Evolutionary conservation across 92 coral and sea anemone genomes (phyloP), one percentile per base, ranked within the genome.

Genomic region (Chrysogorgia sp.): DNA sequence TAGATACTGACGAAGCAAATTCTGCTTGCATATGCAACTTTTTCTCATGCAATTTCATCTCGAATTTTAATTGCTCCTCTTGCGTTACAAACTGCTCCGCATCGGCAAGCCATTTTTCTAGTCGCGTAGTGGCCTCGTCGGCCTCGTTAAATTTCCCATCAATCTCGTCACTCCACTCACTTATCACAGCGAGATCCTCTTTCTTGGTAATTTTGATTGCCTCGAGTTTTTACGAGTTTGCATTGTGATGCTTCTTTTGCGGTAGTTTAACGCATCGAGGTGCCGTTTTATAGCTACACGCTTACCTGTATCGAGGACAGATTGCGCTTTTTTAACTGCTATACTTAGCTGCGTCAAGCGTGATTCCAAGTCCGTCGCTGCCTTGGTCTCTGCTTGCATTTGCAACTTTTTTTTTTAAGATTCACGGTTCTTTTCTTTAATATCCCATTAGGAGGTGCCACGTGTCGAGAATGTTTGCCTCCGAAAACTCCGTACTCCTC

Each of bases 41-140:
- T 10, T 80, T 40, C 22, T 87, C 91, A 64, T 79, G 79, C 7
- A 87, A 55, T 57, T 69, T 74, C 15, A 69, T 60, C 34, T 87
- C 85, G 57, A 79, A 83, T 26, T 83, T 71, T 26, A 79, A 71
- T 59, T 80, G 82, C 52, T 74, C 82, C 43, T 83, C 83, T 26
- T 50, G 84, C 20, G 7, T 33, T 15, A 30, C 14, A n/a, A 7
- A 15, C 17, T 58, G 3, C 15, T 35, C 19, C 30, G 41, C 37
- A 3, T 52, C 59, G 20, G 9, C 20, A 5, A 52, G 20, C 59
- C 59, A 52, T 52, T 52, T 17, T 17, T 52, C 59, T 7, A 52
- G 59, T 6, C 7, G 7, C 7, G 25, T 83, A 0, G 79, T 52
- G 28, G 65, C 72, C 34, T 62, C 37, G 59, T 85, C 77, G 2